Evolutionary conservation across 2,113 vertebrate species (phyloP).

Genomic region (Engystomops pustulosus): DNA sequence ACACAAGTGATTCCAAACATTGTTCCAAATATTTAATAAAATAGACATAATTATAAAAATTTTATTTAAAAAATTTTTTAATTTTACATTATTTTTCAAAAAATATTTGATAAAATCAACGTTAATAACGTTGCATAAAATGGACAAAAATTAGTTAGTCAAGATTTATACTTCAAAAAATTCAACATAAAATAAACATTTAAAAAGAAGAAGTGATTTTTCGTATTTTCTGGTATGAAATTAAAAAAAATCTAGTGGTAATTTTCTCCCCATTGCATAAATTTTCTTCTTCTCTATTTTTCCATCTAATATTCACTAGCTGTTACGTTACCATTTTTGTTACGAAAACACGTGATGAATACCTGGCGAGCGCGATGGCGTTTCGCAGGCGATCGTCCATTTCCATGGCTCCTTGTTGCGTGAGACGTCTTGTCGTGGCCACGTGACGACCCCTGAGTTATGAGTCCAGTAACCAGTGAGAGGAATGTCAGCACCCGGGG

Average conservation of each 20-base stretch:
- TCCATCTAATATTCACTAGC: neutral
- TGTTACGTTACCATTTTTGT: neutral
- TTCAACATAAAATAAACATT: too few relatives aligned
- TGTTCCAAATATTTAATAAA: too few relatives aligned
- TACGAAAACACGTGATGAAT: neutral
- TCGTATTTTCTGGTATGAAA: too few relatives aligned
- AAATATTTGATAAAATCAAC: too few relatives aligned
- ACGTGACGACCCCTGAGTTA: slow-evolving; percentile 55
- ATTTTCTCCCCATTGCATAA: neutral
- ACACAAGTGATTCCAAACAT: too few relatives aligned
- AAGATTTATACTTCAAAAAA: too few relatives aligned
- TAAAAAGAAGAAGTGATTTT: too few relatives aligned
- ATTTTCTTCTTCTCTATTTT: neutral
- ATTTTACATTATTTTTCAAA: too few relatives aligned
- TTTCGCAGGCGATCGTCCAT: neutral
- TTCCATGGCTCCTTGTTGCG: neutral
- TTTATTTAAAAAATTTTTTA: too few relatives aligned
- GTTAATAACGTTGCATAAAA: too few relatives aligned
- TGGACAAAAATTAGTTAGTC: too few relatives aligned
- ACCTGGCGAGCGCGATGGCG: neutral
- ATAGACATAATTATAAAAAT: too few relatives aligned
- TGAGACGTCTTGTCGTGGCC: slow-evolving; percentile 43
- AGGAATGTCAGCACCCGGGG: slow-evolving; percentile 62
- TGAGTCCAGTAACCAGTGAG: slow-evolving; percentile 63
- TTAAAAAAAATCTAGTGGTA: neutral